These are phyloP conservation scores for Chondrosia reniformis DNA, from an alignment of 37 sponge, comb jelly and placozoan genomes.

Conservation along the genomic window DNA sequence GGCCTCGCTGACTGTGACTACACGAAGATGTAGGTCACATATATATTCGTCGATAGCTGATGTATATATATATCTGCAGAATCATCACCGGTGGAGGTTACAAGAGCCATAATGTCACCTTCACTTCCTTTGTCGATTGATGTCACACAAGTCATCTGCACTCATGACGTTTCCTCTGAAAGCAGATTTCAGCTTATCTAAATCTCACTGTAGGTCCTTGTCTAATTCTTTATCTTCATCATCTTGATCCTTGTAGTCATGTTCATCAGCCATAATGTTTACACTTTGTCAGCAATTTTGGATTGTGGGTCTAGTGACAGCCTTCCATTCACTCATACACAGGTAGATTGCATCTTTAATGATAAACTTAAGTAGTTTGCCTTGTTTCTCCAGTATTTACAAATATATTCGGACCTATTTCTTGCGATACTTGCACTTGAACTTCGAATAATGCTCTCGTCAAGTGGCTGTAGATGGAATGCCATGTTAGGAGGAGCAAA, in stretches of 20 bases:
- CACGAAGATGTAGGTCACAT: neutral
- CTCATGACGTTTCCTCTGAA: neutral
- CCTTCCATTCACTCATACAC: neutral
- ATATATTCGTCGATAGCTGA: neutral
- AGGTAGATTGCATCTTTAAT: neutral
- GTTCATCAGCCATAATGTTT: neutral
- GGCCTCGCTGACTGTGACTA: neutral
- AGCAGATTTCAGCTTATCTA: neutral
- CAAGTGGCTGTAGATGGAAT: no score
- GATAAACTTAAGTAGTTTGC: neutral
- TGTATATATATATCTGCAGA: neutral
- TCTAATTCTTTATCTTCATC: neutral
- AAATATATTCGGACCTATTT: neutral
- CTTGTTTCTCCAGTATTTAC: neutral
- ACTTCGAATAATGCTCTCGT: no score
- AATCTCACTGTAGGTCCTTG: neutral
- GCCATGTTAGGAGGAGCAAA: neutral
- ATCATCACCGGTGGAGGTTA: neutral
- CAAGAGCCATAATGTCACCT: neutral
- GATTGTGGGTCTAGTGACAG: neutral
- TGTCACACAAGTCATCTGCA: neutral
- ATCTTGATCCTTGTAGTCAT: neutral
- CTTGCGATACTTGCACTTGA: no score
- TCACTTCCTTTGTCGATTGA: neutral
- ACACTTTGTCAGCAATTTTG: neutral